Conservation (phyloP, 2,797 vertebrate genomes). For the Taeniopygia guttata region DNA sequence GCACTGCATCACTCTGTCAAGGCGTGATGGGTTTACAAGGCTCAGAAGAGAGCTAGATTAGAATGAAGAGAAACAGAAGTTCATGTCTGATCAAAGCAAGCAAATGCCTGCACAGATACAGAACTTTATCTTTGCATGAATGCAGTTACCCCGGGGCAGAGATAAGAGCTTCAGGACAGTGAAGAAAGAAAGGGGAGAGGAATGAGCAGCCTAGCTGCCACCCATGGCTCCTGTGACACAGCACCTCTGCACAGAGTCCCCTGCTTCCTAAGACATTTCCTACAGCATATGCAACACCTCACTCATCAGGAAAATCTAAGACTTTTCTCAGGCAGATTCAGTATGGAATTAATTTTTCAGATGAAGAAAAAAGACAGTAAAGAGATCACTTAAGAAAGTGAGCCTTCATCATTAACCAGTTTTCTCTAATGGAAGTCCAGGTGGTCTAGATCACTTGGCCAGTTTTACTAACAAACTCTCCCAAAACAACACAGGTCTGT, state of each 20-base stretch:
- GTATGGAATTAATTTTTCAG: background rate
- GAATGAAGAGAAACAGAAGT: background rate
- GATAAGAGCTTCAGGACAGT: background rate
- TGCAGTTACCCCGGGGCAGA: background rate
- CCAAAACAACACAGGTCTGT: background rate
- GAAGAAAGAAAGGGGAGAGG: background rate
- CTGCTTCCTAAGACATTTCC: background rate
- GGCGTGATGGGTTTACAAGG: background rate
- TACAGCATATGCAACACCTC: background rate
- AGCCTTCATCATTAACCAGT: background rate
- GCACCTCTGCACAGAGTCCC: background rate
- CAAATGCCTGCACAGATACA: background rate
- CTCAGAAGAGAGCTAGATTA: background rate
- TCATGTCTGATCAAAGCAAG: background rate
- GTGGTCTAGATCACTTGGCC: background rate
- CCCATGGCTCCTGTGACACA: accelerated
- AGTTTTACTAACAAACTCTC: background rate
- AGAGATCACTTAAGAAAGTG: background rate
- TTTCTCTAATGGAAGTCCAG: background rate
- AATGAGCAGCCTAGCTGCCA: background rate
- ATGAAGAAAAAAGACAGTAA: background rate
- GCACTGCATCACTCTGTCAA: background rate
- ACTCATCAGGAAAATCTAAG: background rate
- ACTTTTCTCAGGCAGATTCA: background rate
- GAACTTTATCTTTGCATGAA: background rate